phyloP scores from a whole-genome alignment of 2,888 invertebrate genomes.

The Digitonthophagus gazella region DNA sequence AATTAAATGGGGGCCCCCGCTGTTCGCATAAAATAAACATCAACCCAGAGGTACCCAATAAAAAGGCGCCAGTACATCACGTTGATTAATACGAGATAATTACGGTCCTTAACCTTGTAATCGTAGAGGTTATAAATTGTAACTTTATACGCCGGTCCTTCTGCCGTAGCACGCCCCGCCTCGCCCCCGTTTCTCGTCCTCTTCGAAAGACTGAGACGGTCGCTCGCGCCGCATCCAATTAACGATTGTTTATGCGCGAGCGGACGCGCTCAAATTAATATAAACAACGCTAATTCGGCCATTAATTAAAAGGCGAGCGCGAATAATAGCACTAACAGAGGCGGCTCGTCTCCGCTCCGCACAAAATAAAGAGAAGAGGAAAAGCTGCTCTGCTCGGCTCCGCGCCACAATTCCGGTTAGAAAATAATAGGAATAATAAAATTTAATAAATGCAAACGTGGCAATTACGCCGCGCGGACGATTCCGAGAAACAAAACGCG shows the following conservation, averaged over 20 bases:
- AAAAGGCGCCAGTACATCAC: neutral
- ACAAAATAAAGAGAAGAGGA: too few species aligned
- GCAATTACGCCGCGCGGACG: neutral
- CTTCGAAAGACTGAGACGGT: neutral
- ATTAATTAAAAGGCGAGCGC: constrained; percentile 5
- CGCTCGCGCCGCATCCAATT: constrained; percentile 6
- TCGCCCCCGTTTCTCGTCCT: neutral
- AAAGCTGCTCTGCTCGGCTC: too few species aligned
- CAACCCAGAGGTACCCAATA: neutral
- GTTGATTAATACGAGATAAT: constrained; percentile 10
- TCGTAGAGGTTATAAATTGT: constrained; percentile 12
- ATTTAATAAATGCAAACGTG: neutral
- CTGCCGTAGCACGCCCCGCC: neutral
- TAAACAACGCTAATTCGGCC: constrained; percentile 17
- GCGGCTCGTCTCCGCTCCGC: neutral
- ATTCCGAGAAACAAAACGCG: neutral
- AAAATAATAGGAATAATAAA: neutral
- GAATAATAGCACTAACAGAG: neutral
- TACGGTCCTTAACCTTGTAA: constrained; percentile 11
- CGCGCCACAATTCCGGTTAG: too few species aligned
- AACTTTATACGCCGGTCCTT: constrained; percentile 11
- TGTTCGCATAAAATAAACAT: neutral
- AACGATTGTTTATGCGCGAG: constrained; percentile 15
- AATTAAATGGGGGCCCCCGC: neutral
- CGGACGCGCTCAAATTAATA: constrained; percentile 14